These are phyloP conservation scores for Panagrolaimus sp. DNA, from an alignment of 1,140 invertebrate species.

Conservation along the genomic window DNA sequence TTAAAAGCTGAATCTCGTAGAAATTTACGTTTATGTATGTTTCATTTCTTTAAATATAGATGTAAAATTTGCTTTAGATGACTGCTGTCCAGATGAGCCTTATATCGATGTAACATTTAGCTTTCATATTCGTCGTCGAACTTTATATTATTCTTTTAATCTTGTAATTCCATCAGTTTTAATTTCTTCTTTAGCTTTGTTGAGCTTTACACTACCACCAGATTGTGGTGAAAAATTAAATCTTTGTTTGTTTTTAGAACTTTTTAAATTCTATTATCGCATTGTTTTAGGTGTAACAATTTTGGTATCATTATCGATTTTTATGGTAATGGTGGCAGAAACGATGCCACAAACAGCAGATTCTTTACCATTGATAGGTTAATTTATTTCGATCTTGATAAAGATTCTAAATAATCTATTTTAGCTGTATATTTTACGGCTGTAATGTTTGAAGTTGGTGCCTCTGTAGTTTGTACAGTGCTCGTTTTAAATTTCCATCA, in stretches of 20 bases:
- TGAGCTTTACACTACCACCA: conserved; percentile 94
- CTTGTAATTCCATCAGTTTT: conserved; percentile 97
- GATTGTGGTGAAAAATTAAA: conserved; percentile 98
- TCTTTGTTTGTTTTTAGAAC: conserved; percentile 68
- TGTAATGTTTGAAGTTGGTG: conserved; percentile 99
- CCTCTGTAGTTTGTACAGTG: conserved; percentile 95
- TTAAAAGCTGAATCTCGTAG: background rate
- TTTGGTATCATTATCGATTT: conserved; percentile 59
- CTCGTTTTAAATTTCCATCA: conserved; percentile 99
- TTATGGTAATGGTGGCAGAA: conserved; percentile 61
- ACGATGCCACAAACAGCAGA: conserved; percentile 94
- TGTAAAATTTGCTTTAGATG: conserved; percentile 56
- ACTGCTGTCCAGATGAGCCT: conserved; percentile 65
- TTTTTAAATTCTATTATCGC: background rate
- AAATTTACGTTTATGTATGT: background rate
- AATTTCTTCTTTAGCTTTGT: conserved; percentile 93
- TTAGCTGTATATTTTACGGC: conserved; percentile 98
- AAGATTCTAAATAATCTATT: no score
- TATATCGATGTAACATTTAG: conserved; percentile 93
- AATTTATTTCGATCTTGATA: no score
- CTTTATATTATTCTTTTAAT: conserved; percentile 99
- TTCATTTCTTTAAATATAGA: no score
- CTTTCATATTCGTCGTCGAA: conserved; percentile 76
- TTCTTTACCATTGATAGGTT: conserved; percentile 82
- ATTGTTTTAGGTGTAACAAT: conserved; percentile 78